These are phyloP conservation scores for Campylomormyrus numenius DNA, from an alignment of 2,113 vertebrate genomes.

Conservation along the genomic window DNA sequence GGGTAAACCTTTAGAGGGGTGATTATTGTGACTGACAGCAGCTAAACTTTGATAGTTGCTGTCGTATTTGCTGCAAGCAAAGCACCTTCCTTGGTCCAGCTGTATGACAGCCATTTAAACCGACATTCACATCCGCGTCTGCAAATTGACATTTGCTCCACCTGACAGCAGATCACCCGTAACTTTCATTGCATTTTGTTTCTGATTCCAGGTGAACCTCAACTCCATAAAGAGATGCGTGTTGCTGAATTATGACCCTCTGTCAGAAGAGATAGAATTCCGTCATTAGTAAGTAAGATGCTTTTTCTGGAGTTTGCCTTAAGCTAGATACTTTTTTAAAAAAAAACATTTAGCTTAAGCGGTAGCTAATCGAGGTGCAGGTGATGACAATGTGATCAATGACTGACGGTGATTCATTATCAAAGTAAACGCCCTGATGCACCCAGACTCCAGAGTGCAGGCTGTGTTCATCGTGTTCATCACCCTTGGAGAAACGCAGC, in stretches of 20 bases:
- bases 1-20: neutral
- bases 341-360: too few species aligned
- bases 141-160: neutral
- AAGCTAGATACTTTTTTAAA: neutral
- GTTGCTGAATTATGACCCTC: slow-evolving; percentile 68
- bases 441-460: neutral
- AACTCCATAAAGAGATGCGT: slow-evolving; percentile 84
- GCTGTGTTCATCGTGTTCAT: neutral
- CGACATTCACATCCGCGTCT: neutral
- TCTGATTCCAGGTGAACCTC: slow-evolving; percentile 66
- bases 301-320: neutral
- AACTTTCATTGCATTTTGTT: neutral
- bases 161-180: neutral
- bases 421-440: slow-evolving; percentile 75
- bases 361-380: slow-evolving; percentile 20
- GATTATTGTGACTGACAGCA: neutral
- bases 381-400: slow-evolving; percentile 57
- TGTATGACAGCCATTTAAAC: neutral
- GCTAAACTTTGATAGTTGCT: neutral
- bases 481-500: too few species aligned
- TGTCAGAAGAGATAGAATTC: slow-evolving; percentile 70
- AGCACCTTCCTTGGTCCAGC: neutral
- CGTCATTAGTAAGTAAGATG: slow-evolving; percentile 79
- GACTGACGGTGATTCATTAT: slow-evolving; percentile 61
- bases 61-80: neutral